Percentiles rank a stretch among this genome's conserved stretches.
These are phyloP conservation scores for Trogon surrucura DNA, from an alignment of 2,113 vertebrate species.

Conservation along the genomic window DNA sequence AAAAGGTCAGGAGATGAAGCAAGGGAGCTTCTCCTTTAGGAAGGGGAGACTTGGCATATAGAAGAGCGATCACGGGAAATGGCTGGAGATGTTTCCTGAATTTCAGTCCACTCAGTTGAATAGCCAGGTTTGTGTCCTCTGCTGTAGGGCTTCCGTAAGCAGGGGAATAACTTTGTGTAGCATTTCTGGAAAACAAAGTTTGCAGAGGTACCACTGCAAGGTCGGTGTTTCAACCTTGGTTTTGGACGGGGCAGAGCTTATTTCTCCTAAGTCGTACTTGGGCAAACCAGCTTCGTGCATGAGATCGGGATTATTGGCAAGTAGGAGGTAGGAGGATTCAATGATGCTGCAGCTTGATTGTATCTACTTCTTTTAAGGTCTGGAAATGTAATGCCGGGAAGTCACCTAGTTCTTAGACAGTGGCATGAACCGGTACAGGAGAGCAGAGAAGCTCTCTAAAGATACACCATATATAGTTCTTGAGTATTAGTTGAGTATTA, in stretches of 20 bases:
- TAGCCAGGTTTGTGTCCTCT: not conserved
- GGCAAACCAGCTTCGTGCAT: not conserved
- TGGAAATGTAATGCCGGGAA: not conserved
- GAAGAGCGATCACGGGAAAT: not conserved
- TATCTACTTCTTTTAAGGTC: not conserved
- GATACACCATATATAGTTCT: accelerated
- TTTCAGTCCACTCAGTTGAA: not conserved
- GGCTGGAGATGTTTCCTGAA: not conserved
- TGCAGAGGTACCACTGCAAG: not conserved
- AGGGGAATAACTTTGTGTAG: not conserved
- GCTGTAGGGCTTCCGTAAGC: not conserved
- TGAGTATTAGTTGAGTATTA: not conserved
- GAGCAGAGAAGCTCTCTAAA: not conserved
- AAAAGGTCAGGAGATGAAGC: not conserved
- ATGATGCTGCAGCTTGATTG: not conserved
- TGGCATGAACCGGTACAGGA: not conserved
- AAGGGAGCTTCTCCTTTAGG: not conserved
- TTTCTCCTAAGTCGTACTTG: not conserved
- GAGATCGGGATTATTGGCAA: not conserved
- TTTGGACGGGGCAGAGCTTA: not conserved
- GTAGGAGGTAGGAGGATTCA: not conserved
- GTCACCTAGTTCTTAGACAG: not conserved
- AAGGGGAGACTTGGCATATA: not conserved
- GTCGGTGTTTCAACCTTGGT: accelerated
- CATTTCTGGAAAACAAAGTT: not conserved